Percentiles rank a stretch among this genome's conserved stretches.
These are phyloP conservation scores for Pangasianodon hypophthalmus DNA, from an alignment of 2,113 vertebrate genomes.

Conservation along the genomic window DNA sequence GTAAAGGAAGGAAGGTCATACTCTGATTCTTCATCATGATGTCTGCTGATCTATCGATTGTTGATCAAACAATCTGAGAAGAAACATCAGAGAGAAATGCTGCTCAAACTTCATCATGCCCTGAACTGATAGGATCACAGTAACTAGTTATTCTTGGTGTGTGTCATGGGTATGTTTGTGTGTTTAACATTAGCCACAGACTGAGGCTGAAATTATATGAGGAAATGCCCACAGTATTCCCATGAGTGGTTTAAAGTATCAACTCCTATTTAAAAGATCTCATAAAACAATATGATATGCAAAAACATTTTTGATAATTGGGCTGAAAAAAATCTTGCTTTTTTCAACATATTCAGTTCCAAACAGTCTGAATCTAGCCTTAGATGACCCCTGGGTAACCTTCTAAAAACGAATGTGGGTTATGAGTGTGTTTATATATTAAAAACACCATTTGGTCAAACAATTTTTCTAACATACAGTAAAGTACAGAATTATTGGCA, in stretches of 20 bases:
- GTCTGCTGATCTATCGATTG: slow-evolving; percentile 25
- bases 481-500: not conserved
- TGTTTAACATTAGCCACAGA: not conserved
- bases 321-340: no score
- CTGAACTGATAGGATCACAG: slow-evolving; percentile 20
- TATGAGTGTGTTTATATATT: not conserved
- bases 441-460: not conserved
- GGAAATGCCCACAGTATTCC: not conserved
- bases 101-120: not conserved
- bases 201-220: not conserved
- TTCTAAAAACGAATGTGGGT: not conserved
- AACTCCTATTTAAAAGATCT: slow-evolving; percentile 30
- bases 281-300: not conserved
- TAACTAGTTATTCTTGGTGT: not conserved
- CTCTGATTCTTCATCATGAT: slow-evolving; percentile 39
- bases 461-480: not conserved
- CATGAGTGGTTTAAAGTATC: not conserved
- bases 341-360: no score
- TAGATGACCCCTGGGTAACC: not conserved
- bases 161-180: not conserved
- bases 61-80: slow-evolving; percentile 44
- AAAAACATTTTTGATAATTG: not conserved
- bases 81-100: slow-evolving; percentile 5
- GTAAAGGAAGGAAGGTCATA: slow-evolving; percentile 9
- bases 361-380: not conserved